Base-by-base conservation (phyloP, 2,113 vertebrate species). In the Misgurnus anguillicaudatus region DNA sequence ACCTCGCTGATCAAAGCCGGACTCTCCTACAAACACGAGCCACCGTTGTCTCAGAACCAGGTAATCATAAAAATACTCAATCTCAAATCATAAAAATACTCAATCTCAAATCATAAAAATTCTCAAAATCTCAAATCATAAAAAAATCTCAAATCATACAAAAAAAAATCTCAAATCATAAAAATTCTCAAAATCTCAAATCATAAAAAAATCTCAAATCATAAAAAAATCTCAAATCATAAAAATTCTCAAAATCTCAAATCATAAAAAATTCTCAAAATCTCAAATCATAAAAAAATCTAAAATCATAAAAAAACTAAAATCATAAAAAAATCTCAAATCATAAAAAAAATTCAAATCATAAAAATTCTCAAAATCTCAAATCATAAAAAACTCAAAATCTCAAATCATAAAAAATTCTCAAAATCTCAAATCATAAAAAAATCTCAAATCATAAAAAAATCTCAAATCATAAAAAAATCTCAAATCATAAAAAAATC, bases 1-100 rank as follows among this genome's bases (percentile, higher is more conserved):
- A 98, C 98, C 1, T 94, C 97, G 7, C 95, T 99, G 36, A 99
- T 99, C 86, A 99, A 97, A 93, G 95, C 97, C 1, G 96, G 96
- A 48, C 90, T 99, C 76, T 94, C 94, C 39, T 98, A 95, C 89
- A 96, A 90, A 82, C 97, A 99, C 9, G 95, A 98, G 67, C 97
- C 97, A 83, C 93, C 95, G 0, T 93, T 99, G 78, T 91, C 94
- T 77, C 95, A 98, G 75, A 98, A 98, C 88, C 97, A 96, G 97
- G 97, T 99, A 91, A 84, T 3, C 16, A 9, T 9, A 41, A 10
- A 21, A 24, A 51, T 24, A 4, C 16, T 5, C 9, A 14, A 53
- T 36, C 31, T 51, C 47, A 51, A 4, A 11, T 10, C 47, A 48
- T 31, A 31, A 31, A 31, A 31, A 31, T n/a, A n/a, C n/a, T n/a